Evolutionary conservation across 2,888 invertebrate species (phyloP).

Genomic region (Tuta absoluta): DNA sequence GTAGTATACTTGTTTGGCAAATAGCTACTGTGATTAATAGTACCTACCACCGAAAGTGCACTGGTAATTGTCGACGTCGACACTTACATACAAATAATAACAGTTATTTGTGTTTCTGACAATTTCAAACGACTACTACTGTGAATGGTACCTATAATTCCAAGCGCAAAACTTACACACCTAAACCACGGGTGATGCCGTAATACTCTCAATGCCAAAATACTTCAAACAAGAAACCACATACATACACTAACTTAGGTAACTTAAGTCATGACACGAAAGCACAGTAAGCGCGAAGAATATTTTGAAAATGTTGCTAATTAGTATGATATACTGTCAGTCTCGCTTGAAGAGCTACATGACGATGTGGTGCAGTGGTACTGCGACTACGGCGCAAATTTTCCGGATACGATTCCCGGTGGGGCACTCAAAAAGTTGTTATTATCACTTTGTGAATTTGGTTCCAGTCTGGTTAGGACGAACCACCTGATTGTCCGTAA

Average conservation of each 20-base stretch:
- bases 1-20: no score
- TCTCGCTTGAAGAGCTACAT: slow-evolving; percentile 45
- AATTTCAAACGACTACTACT: neutral
- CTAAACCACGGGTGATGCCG: neutral
- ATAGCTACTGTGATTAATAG: no score
- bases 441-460: no score
- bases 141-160: neutral
- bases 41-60: no score
- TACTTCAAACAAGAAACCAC: neutral
- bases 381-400: no score
- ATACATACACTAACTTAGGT: neutral
- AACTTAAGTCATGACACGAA: neutral
- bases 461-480: no score
- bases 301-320: slow-evolving; percentile 52
- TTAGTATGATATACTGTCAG: slow-evolving; percentile 62
- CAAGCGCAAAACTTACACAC: neutral
- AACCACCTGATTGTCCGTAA: no score
- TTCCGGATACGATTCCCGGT: no score
- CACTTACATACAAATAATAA: neutral
- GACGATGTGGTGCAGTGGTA: no score
- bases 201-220: no score
- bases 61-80: neutral
- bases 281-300: slow-evolving; percentile 26
- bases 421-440: no score
- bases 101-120: neutral